Base-by-base conservation (phyloP, 2,797 vertebrate species). In the Cirrhinus molitorella region DNA sequence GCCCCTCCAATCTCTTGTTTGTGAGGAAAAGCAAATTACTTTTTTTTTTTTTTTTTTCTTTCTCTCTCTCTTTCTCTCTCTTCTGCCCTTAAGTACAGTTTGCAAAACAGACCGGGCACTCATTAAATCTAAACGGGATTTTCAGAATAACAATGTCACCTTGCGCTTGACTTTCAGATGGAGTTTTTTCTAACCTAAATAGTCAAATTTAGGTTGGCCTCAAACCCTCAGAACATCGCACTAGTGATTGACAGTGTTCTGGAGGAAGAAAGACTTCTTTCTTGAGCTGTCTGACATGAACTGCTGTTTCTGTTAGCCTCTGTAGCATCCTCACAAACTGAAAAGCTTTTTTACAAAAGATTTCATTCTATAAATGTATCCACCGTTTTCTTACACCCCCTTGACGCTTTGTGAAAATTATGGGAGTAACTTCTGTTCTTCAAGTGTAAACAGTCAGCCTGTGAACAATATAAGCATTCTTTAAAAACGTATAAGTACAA, bases 181-280 rank as follows among this genome's bases (percentile, higher is more conserved):
- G 70, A 79, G 79, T 87, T 84, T 85, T n/a, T 88, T 68, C 73
- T 85, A 87, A 84, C 83, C 89, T 88, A 84, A 85, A 87, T 85
- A 77, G 78, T 80, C 23, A 72, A 85, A 85, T 86, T 77, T 84
- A 83, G 86, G 88, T 76, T 83, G 86, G 83, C 82, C 79, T 65
- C 71, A 87, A 84, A 85, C 72, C 66, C 83, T 81, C 79, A 74
- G 59, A 77, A 77, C 51, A 59, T 85, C 83, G 67, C 43, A n/a
- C 37, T 57, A 25, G 47, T 85, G 86, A 86, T 76, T 85, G 87
- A 87, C 85, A 79, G 66, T 49, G 70, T 57, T 83, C 61, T 28
- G 31, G 51, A 59, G 43, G 59, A 71, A 65, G 70, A 66, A 31
- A 55, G 71, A 23, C 16, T 31, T 47, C n/a, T 45, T 59, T 34